These are phyloP conservation scores for Crepidodera aurea DNA, from an alignment of 2,888 invertebrate species.

Conservation along the genomic window DNA sequence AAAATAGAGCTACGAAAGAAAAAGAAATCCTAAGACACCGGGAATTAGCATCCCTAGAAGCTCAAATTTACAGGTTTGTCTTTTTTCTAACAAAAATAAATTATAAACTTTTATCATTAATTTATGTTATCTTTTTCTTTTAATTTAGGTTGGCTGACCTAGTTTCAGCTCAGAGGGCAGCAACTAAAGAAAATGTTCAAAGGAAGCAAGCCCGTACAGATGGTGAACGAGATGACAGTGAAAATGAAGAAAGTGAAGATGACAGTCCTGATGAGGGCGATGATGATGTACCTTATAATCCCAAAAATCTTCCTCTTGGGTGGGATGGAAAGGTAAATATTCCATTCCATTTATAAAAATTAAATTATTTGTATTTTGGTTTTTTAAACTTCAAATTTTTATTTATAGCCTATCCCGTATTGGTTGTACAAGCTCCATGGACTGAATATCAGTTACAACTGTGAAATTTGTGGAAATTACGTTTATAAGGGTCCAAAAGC, in stretches of 20 bases:
- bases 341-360: neutral
- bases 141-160: conserved; percentile 80
- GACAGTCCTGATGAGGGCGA: conserved; percentile 87
- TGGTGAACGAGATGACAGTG: conserved; percentile 91
- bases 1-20: conserved; percentile 70
- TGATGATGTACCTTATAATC: conserved; percentile 98
- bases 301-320: conserved; percentile 97
- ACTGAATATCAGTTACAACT: conserved; percentile 97
- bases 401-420: conserved; percentile 79
- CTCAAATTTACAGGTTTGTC: conserved; percentile 80
- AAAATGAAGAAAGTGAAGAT: conserved; percentile 84
- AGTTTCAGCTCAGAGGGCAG: conserved; percentile 83
- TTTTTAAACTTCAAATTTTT: conserved; percentile 10
- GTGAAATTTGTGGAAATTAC: conserved; percentile 99
- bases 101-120: neutral
- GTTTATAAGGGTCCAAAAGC: conserved; percentile 99
- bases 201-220: conserved; percentile 96
- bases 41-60: conserved; percentile 88
- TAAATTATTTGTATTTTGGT: too few relatives aligned
- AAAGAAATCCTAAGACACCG: conserved; percentile 77
- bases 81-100: neutral
- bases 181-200: conserved; percentile 98
- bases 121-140: neutral
- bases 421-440: conserved; percentile 99
- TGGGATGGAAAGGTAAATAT: conserved; percentile 92